These are phyloP conservation scores for Bombus superbus DNA, from an alignment of 1,140 invertebrate genomes.

Conservation along the genomic window DNA sequence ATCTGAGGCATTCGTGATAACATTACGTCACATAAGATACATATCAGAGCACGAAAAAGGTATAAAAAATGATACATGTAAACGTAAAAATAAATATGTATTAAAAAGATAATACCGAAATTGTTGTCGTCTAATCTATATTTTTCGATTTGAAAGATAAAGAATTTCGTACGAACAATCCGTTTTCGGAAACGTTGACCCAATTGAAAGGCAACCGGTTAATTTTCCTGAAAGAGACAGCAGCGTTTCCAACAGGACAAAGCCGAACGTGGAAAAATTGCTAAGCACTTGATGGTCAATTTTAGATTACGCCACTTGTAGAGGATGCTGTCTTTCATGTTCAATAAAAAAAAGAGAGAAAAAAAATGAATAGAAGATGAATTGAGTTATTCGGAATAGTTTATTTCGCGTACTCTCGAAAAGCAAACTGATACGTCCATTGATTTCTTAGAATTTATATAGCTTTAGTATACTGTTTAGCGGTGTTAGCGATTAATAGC, in stretches of 20 bases:
- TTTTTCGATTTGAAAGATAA: too few relatives aligned
- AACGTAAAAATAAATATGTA: too few relatives aligned
- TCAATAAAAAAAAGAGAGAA: neutral
- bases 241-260: neutral
- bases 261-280: neutral
- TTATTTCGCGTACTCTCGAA: neutral
- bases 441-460: too few relatives aligned
- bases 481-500: too few relatives aligned
- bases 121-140: neutral
- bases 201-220: neutral
- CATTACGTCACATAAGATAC: too few relatives aligned
- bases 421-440: neutral
- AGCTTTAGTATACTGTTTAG: too few relatives aligned
- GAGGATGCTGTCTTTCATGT: neutral
- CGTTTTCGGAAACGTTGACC: neutral
- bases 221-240: neutral
- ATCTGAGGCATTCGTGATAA: too few relatives aligned
- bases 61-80: too few relatives aligned
- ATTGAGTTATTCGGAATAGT: neutral
- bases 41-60: too few relatives aligned
- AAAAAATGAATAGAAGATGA: neutral
- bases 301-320: slow-evolving; percentile 8
- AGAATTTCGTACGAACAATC: neutral
- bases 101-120: too few relatives aligned
- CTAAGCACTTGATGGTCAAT: slow-evolving; percentile 7